phyloP scores from a whole-genome alignment of 1,140 invertebrate species.

The Eupristina koningsbergeri region DNA sequence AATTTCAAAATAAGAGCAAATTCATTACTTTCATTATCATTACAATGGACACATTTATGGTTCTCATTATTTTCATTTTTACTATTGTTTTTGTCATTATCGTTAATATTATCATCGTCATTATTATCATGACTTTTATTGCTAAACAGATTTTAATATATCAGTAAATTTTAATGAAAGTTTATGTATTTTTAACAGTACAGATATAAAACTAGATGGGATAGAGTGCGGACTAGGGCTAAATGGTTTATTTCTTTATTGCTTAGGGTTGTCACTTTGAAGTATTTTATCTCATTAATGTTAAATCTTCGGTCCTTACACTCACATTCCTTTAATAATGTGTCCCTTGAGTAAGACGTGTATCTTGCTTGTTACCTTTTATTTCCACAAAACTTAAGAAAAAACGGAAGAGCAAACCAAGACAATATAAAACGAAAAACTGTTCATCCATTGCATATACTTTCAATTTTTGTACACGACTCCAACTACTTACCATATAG shows the following conservation, averaged over 20 bases:
- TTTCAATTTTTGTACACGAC: neutral
- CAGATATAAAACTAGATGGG: neutral
- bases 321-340: neutral
- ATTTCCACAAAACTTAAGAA: neutral
- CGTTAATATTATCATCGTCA: neutral
- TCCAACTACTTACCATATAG: neutral
- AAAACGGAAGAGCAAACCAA: neutral
- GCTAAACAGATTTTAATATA: too few species aligned
- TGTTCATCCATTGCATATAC: neutral
- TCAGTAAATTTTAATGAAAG: too few species aligned
- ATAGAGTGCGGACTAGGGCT: neutral
- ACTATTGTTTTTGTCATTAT: neutral
- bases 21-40: neutral
- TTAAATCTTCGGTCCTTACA: neutral
- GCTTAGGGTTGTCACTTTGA: neutral
- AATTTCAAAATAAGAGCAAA: neutral
- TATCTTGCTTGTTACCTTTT: neutral
- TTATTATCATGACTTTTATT: too few species aligned
- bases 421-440: neutral
- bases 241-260: constrained; percentile 26
- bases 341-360: neutral
- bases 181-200: too few species aligned
- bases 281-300: constrained; percentile 33
- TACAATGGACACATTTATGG: neutral
- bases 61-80: neutral